Conservation (phyloP, 2,888 invertebrate species). For the Dryobota labecula region DNA sequence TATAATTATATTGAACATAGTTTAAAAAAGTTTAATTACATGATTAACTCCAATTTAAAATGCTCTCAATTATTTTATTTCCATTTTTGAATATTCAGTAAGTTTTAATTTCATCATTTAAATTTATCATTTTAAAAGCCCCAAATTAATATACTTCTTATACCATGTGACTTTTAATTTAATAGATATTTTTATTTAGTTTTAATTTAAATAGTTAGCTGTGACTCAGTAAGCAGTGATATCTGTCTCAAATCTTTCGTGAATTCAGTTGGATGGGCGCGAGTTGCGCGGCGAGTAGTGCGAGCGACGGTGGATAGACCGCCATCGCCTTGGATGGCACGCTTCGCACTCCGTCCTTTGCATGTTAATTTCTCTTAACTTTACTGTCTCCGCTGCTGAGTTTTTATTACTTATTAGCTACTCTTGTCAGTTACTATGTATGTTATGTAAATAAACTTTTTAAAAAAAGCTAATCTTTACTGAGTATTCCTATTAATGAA, state of each 20-base stretch:
- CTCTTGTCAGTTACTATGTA: constrained; percentile 85
- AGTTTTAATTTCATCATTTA: constrained; percentile 60
- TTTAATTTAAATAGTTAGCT: constrained; percentile 77
- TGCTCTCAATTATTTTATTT: constrained; percentile 46
- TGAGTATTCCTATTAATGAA: constrained; percentile 73
- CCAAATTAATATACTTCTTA: constrained; percentile 61
- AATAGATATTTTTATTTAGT: constrained; percentile 82
- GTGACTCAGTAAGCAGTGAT: constrained; percentile 79
- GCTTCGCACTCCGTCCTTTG: constrained; percentile 48
- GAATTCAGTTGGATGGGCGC: constrained; percentile 60
- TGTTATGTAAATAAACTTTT: constrained; percentile 89
- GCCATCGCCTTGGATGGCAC: constrained; percentile 27
- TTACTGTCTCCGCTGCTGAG: constrained; percentile 78
- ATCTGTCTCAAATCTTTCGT: constrained; percentile 76
- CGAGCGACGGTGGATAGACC: constrained; percentile 36
- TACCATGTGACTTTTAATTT: constrained; percentile 72
- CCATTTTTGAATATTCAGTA: constrained; percentile 58
- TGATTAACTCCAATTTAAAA: constrained; percentile 46
- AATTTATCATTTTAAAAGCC: constrained; percentile 51
- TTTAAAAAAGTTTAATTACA: constrained; percentile 50
- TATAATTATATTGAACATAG: constrained; percentile 4
- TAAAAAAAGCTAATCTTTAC: constrained; percentile 76
- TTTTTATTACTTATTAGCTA: constrained; percentile 81
- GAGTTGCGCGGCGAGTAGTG: constrained; percentile 48
- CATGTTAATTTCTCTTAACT: constrained; percentile 59